phyloP scores from a whole-genome alignment of 2,113 vertebrate species.

The Sinocyclocheilus anophthalmus region DNA sequence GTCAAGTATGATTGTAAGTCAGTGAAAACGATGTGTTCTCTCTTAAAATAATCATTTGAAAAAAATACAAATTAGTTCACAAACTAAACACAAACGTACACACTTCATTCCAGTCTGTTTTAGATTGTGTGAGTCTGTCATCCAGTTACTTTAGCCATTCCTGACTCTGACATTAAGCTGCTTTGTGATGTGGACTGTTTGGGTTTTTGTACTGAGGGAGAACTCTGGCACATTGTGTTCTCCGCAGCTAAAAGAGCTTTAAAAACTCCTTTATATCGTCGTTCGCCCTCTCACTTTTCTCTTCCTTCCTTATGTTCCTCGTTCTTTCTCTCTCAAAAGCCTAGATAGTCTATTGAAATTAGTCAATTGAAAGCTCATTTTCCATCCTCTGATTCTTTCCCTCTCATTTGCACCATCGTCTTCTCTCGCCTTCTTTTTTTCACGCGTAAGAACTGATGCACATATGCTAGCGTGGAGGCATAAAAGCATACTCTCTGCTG shows the following conservation, averaged over 20 bases:
- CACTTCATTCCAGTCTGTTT: not conserved
- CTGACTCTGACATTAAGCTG: constrained; percentile 33
- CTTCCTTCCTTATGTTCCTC: not conserved
- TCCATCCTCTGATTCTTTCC: not conserved
- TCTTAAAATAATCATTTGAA: too few species aligned
- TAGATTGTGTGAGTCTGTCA: not conserved
- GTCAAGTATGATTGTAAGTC: not conserved
- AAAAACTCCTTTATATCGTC: constrained; percentile 32
- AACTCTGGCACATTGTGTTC: constrained; percentile 10
- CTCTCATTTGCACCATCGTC: constrained; percentile 1
- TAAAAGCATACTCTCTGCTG: not conserved
- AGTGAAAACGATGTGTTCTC: not conserved
- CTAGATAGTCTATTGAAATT: constrained; percentile 25
- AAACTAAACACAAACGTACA: not conserved
- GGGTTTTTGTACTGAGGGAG: constrained; percentile 10
- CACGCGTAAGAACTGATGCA: not conserved
- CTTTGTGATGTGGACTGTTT: constrained; percentile 45
- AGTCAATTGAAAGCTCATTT: constrained; percentile 28
- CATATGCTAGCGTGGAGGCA: not conserved
- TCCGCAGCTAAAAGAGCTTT: constrained; percentile 19
- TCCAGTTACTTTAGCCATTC: constrained; percentile 4
- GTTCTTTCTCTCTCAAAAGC: constrained; percentile 12
- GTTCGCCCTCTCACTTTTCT: not conserved
- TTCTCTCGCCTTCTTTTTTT: not conserved
- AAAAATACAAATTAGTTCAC: not conserved